Conservation (phyloP, 1,140 invertebrate genomes). For the Orussus abietinus region DNA sequence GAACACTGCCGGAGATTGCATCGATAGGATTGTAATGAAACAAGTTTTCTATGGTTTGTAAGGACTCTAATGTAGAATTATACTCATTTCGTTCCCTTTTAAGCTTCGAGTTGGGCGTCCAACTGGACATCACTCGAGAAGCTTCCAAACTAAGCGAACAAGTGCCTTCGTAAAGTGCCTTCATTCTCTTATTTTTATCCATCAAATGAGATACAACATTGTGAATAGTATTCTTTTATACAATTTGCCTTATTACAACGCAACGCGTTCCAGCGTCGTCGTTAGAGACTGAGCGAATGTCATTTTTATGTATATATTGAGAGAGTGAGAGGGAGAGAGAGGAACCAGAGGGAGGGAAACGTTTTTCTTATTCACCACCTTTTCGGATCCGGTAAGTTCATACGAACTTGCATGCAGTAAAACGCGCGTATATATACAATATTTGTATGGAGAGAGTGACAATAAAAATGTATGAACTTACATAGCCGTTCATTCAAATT, state of each 20-base stretch:
- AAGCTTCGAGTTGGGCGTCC: too few relatives aligned
- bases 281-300: slow-evolving; percentile 21
- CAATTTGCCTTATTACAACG: slow-evolving; percentile 31
- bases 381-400: slow-evolving; percentile 10
- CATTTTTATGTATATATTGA: slow-evolving; percentile 26
- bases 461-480: slow-evolving; percentile 31
- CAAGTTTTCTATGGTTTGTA: too few relatives aligned
- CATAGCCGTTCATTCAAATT: too few relatives aligned
- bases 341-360: slow-evolving; percentile 9
- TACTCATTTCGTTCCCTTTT: too few relatives aligned
- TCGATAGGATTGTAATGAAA: too few relatives aligned
- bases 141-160: too few relatives aligned
- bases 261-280: slow-evolving; percentile 23
- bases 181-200: slow-evolving; percentile 26
- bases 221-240: slow-evolving; percentile 43
- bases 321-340: slow-evolving; percentile 8
- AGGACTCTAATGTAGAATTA: too few relatives aligned
- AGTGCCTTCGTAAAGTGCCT: too few relatives aligned
- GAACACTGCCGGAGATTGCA: too few relatives aligned
- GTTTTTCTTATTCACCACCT: background rate
- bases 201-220: slow-evolving; percentile 21
- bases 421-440: slow-evolving; percentile 26
- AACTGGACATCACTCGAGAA: too few relatives aligned
- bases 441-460: slow-evolving; percentile 35
- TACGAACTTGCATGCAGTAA: slow-evolving; percentile 18